Percentiles rank a stretch among this genome's conserved stretches.
Conservation (phyloP, 1,140 invertebrate genomes). For the Drosophila bocki region DNA sequence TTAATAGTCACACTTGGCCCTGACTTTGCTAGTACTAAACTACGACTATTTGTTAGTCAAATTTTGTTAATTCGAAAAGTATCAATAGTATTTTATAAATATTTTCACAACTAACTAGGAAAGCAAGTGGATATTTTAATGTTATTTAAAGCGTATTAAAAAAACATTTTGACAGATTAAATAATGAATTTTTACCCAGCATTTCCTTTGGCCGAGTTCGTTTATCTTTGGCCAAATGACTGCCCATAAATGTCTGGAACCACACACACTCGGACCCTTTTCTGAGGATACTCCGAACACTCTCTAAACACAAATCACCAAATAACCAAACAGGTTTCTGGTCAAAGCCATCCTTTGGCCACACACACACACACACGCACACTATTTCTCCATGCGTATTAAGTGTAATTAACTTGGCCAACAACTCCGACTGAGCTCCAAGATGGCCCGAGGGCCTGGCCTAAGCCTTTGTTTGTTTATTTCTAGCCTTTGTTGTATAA, state of each 20-base stretch:
- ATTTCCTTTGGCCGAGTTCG: background rate
- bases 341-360: slow-evolving; percentile 39
- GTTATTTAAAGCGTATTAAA: background rate
- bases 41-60: background rate
- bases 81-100: background rate
- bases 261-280: slow-evolving; percentile 13
- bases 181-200: background rate
- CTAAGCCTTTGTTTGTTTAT: slow-evolving; percentile 55
- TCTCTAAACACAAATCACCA: slow-evolving; percentile 69
- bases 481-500: slow-evolving; percentile 66
- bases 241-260: background rate
- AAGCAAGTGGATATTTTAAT: background rate
- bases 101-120: background rate
- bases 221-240: slow-evolving; percentile 21
- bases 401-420: slow-evolving; percentile 81
- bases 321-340: slow-evolving; percentile 71
- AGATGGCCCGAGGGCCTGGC: slow-evolving; percentile 29
- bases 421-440: slow-evolving; percentile 27
- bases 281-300: slow-evolving; percentile 13
- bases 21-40: background rate
- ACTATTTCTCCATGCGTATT: slow-evolving; percentile 62
- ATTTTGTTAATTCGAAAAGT: background rate
- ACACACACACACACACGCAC: slow-evolving; percentile 30
- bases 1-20: slow-evolving; percentile 40
- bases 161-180: background rate